Evolutionary conservation across 2,888 invertebrate species (phyloP), one percentile per base, ranked within the genome.

Genomic region (Acholoe squamosa): DNA sequence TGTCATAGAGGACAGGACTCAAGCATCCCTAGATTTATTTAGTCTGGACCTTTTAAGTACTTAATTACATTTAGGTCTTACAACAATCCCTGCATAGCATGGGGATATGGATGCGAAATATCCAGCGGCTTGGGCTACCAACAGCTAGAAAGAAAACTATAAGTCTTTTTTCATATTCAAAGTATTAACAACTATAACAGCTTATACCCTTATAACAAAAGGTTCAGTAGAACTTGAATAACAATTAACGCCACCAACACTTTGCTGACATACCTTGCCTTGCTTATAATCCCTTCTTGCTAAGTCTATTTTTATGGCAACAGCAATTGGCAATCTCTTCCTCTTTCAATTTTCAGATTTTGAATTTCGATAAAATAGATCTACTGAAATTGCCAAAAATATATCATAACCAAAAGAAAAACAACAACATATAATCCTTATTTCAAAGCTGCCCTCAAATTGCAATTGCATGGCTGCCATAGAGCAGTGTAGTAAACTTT

Each of bases 211-310:
- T 34, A 22, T 43, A 80, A 80, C 80, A 80, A 22, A 80, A 80
- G 22, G 19, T 22, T 16, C 33, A 25, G 76, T n/a, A 31, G 61
- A 19, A 19, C 19, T n/a, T 76, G 16, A n/a, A 31, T 80, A 80
- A 80, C 43, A 80, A 14, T 80, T n/a, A 80, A 80, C 43, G 43
- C 33, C 43, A 80, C 80, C 80, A 80, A 10, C 80, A 43, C 1
- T 76, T 10, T 16, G n/a, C 33, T 34, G 80, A 80, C 80, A 80
- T 80, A 80, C 80, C 80, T 34, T 80, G 80, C 80, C 80, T 80
- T 80, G 80, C 80, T 1, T 43, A 43, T 34, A 80, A 25, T 43
- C 0, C 10, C 43, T 10, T 10, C 10, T 43, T 43, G 43, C 43
- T 10, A 43, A 43, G 43, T 43, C 10, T 31, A 76, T 7, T 76